Evolutionary conservation across 2,113 vertebrate species (phyloP).

Genomic region (Mystacornis crossleyi): DNA sequence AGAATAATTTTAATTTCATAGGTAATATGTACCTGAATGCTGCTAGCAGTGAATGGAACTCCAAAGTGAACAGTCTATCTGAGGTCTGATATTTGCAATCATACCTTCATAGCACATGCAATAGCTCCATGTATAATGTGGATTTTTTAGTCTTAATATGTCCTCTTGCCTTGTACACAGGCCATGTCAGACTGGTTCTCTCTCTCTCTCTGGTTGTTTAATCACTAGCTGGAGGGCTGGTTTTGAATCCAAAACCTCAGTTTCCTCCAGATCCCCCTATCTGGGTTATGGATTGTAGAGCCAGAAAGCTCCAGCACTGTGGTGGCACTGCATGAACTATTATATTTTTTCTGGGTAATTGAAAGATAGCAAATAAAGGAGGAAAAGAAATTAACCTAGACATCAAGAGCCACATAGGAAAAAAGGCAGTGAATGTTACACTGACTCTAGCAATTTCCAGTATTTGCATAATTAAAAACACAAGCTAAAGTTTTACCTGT

Average conservation of each 20-base stretch:
- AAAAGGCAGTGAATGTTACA: background rate
- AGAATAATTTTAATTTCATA: background rate
- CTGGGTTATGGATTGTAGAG: background rate
- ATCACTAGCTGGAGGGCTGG: background rate
- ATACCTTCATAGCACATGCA: background rate
- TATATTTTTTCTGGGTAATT: background rate
- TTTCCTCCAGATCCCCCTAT: background rate
- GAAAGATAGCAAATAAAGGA: background rate
- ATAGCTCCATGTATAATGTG: background rate
- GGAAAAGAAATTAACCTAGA: background rate
- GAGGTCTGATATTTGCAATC: background rate
- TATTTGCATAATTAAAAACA: background rate
- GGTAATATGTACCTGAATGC: background rate
- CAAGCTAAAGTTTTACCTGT: background rate
- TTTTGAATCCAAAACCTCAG: background rate
- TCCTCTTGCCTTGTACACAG: accelerated
- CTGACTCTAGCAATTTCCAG: background rate
- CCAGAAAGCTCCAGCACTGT: accelerated
- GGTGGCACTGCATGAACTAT: background rate
- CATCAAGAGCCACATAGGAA: background rate
- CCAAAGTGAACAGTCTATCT: background rate
- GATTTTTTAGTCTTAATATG: background rate
- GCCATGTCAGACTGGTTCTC: background rate
- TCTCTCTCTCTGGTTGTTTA: background rate
- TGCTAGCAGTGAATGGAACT: background rate